phyloP scores from a whole-genome alignment of 1,140 invertebrate genomes.

The Meloidogyne floridensis region DNA sequence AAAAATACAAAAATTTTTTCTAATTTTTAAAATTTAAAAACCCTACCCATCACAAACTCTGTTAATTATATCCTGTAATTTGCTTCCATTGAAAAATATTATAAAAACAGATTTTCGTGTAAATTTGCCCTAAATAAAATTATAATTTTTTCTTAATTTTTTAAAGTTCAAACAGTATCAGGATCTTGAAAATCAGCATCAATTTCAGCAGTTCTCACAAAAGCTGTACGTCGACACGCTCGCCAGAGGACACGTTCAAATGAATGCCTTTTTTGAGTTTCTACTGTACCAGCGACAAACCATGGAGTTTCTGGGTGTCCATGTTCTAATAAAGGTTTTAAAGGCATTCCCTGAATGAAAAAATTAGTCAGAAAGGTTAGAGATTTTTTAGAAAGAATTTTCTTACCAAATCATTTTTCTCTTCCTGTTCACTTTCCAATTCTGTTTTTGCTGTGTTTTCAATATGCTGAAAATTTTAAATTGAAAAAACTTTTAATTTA shows the following conservation, averaged over 20 bases:
- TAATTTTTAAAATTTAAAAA: neutral
- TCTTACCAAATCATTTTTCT: slow-evolving; percentile 54
- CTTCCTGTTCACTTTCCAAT: slow-evolving; percentile 51
- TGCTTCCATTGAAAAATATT: slow-evolving; percentile 98
- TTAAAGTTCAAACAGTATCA: slow-evolving; percentile 77
- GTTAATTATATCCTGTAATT: slow-evolving; percentile 89
- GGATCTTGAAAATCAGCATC: slow-evolving; percentile 85
- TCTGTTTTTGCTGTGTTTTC: slow-evolving; percentile 58
- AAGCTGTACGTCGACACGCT: slow-evolving; percentile 84
- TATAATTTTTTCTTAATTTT: neutral
- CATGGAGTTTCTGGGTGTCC: slow-evolving; percentile 47
- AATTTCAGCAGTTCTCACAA: slow-evolving; percentile 80
- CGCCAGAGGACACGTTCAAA: slow-evolving; percentile 98
- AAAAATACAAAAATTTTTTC: slow-evolving; percentile 24
- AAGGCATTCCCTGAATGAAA: slow-evolving; percentile 42
- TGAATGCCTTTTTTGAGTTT: slow-evolving; percentile 84
- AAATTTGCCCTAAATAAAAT: slow-evolving; percentile 76
- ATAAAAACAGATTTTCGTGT: slow-evolving; percentile 95
- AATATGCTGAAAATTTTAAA: slow-evolving; percentile 48
- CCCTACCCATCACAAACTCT: slow-evolving; percentile 90
- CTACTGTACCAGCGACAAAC: slow-evolving; percentile 70
- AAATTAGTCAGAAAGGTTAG: neutral
- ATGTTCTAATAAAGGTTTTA: slow-evolving; percentile 48
- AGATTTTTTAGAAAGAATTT: neutral
- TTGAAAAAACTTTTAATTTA: slow-evolving; percentile 12